Evolutionary conservation across 2,888 invertebrate species (phyloP), one percentile per base, ranked within the genome.

Genomic region (Trichacis sp.): DNA sequence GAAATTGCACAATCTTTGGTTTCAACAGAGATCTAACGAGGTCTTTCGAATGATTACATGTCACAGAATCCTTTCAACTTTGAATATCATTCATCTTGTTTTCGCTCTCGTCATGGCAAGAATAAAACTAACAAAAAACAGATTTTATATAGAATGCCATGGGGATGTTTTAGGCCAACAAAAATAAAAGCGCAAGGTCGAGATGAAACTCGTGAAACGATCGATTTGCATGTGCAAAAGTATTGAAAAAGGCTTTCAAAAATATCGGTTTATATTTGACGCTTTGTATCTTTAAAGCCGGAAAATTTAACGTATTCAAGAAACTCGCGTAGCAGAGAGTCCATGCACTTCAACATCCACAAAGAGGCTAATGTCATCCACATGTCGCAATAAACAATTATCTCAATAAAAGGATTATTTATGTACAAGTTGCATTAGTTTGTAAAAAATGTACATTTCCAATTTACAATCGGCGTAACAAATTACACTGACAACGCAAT

Each of bases 1-100:
- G 68, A 63, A 64, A 66, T 60, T 72, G 71, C 57, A 72, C 62
- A 63, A 67, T 77, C 78, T 77, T 77, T 78, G 77, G 73, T 70
- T 76, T 75, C 56, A 66, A 53, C 43, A 54, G 72, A 75, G 76
- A 72, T 74, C 71, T 64, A 70, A 64, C 69, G 63, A 68, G 68
- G 59, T 64, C 65, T 56, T 48, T 49, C 43, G 48, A 59, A 62
- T 55, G 43, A 30, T 51, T 49, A 18, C n/a, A 48, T 30, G 29
- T 15, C 15, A 17, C 17, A 14, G 9, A 30, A 48, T 18, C 9
- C 19, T 43, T 18, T 12, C n/a, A 18, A 18, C 19, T 3, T 19
- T 9, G n/a, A 43, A 43, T 43, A 1, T 12, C 17, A 8, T 15
- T 43, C 9, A 14, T 40, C 40, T 40, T 40, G 14, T 36, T 49